Evolutionary conservation across 2,797 vertebrate species (phyloP), one percentile per base, ranked within the genome.

Genomic region (Sciurus carolinensis): DNA sequence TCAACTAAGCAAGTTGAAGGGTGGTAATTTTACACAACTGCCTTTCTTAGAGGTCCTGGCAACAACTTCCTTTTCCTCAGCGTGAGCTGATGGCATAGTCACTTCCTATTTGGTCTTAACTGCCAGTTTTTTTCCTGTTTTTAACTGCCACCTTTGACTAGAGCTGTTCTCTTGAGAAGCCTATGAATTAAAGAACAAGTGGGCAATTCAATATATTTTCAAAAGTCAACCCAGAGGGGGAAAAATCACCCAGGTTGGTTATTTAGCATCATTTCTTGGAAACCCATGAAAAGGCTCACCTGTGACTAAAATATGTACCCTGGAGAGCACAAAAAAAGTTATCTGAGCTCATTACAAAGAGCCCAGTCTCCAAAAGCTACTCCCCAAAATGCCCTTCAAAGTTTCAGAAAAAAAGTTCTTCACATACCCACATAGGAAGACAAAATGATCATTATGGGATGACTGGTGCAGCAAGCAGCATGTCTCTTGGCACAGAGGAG

Each of bases 1-100:
- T 93, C 73, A 81, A 84, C 59, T 54, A 79, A 95, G 93, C 83
- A 97, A 97, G 97, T 96, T 91, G 96, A 97, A 98, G 97, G 91
- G 90, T 94, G 96, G 96, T 94, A 15, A 80, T 94, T 98, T 90
- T 97, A 98, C 97, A 97, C 97, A 96, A 98, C 66, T 86, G 92
- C 95, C 97, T 98, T 98, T 97, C 98, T 98, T 95, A 97, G 95
- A 96, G 98, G 97, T 91, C 97, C 94, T 97, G 97, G 93, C 97
- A 97, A 97, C 97, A 98, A 98, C 97, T 98, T 98, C 97, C 97
- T 97, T 97, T 97, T 87, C 96, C 97, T 96, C 95, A 95, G 95
- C 94, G 95, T 94, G 95, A 97, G 93, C 96, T 54, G 54, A 79
- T 98, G 98, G 98, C 96, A 98, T 95, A 98, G 97, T 90, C 90